Percentiles rank a stretch among this genome's conserved stretches.
Conservation (phyloP, 2,797 vertebrate genomes). For the Sebastes flavidus region DNA sequence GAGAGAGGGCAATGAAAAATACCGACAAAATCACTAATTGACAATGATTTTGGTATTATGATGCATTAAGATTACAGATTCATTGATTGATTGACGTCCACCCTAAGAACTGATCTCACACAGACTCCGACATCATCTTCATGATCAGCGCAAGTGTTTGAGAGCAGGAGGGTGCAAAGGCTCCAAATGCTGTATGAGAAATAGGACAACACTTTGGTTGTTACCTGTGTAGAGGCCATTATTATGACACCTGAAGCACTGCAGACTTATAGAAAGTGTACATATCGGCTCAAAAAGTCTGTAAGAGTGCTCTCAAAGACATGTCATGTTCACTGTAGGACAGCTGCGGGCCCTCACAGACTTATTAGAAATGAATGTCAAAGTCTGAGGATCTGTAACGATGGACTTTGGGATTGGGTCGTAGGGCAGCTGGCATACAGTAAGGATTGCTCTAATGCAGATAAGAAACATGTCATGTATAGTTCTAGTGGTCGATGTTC, state of each 20-base stretch:
- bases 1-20: too few relatives aligned
- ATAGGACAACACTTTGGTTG: not conserved
- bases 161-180: not conserved
- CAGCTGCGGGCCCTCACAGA: not conserved
- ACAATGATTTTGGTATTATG: not conserved
- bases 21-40: not conserved
- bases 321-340: not conserved
- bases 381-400: not conserved
- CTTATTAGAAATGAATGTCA: not conserved
- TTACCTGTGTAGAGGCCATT: not conserved
- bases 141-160: too few relatives aligned
- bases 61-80: not conserved
- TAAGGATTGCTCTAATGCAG: not conserved
- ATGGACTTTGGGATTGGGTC: constrained; percentile 20
- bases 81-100: not conserved
- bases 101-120: not conserved
- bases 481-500: not conserved
- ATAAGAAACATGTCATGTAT: not conserved
- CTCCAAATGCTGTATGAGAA: not conserved
- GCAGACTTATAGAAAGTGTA: not conserved
- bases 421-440: not conserved
- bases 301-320: not conserved
- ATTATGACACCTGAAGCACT: not conserved
- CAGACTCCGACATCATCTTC: too few relatives aligned
- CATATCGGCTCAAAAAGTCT: not conserved